Evolutionary conservation across 2,888 invertebrate species (phyloP), one percentile per base, ranked within the genome.

Genomic region (Lampropteryx suffumata): DNA sequence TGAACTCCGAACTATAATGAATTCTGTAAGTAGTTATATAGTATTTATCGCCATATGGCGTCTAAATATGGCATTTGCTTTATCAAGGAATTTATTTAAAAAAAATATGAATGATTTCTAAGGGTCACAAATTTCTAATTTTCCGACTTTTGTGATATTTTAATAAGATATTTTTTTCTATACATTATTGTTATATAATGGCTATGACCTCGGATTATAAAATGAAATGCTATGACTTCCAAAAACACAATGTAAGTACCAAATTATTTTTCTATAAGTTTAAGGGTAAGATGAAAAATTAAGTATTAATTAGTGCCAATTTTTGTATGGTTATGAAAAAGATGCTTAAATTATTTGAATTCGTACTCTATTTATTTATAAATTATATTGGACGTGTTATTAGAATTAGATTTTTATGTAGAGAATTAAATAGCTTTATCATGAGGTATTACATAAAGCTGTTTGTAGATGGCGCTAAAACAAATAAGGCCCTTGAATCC

Each of bases 221-320:
- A n/a, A 24, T 24, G 7, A 7, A 6, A 24, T 26, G 37, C 32
- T 29, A 39, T 46, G 36, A 34, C 14, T 30, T 43, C 21, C 27
- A 35, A 42, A 3, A 21, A 37, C 17, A 11, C 13, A 3, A 7
- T 14, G 28, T 28, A 37, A 48, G 43, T 50, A 50, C 45, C 41
- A 34, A 50, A 44, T 37, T 40, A 28, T 43, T 17, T 17, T 43
- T 39, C 21, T 27, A 37, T 44, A 40, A 17, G 13, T 6, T 43
- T 43, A 37, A 42, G 12, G 10, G 11, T 30, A 26, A 11, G n/a
- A 8, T 17, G 32, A 10, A 35, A 11, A n/a, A 17, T 59, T 50
- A 48, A 24, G 52, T 55, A 57, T 59, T 58, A 58, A 33, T 47
- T 61, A 61, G 64, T 64, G 64, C 64, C 64, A 62, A 64, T 50